Percentiles rank a stretch among this genome's conserved stretches.
These are phyloP conservation scores for Branchellion lobata DNA, from an alignment of 2,888 invertebrate species.

Conservation along the genomic window DNA sequence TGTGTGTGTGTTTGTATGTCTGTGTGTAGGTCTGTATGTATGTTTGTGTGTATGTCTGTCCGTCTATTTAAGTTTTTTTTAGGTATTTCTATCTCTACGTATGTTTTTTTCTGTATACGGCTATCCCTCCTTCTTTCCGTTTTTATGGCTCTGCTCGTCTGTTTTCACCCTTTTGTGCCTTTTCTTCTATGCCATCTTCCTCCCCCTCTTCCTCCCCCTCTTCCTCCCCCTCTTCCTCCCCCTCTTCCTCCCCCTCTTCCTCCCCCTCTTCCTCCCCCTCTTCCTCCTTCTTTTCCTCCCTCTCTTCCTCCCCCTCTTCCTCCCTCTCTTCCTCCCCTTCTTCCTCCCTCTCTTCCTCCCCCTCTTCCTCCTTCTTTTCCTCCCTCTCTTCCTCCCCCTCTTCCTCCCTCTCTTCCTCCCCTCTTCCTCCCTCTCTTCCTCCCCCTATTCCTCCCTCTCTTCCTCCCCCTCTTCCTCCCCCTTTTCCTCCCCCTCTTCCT, in stretches of 20 bases:
- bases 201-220: not conserved
- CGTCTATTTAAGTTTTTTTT: too few species aligned
- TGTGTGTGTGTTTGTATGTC: too few species aligned
- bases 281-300: not conserved
- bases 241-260: not conserved
- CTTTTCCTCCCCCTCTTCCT: not conserved
- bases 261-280: not conserved
- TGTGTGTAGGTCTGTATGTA: too few species aligned
- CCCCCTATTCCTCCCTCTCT: not conserved
- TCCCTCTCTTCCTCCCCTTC: not conserved
- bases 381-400: not conserved
- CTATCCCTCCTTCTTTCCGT: too few species aligned
- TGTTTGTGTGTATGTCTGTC: too few species aligned
- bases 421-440: not conserved
- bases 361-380: not conserved
- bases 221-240: not conserved
- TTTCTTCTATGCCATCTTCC: not conserved
- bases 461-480: constrained; percentile 6
- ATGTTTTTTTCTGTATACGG: too few species aligned
- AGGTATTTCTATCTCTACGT: too few species aligned
- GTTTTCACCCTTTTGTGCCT: not conserved
- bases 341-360: not conserved
- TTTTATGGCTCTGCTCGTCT: not conserved
- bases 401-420: not conserved
- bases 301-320: not conserved